These are phyloP conservation scores for Oryzaephilus surinamensis DNA, from an alignment of 1,140 invertebrate genomes.

Conservation along the genomic window DNA sequence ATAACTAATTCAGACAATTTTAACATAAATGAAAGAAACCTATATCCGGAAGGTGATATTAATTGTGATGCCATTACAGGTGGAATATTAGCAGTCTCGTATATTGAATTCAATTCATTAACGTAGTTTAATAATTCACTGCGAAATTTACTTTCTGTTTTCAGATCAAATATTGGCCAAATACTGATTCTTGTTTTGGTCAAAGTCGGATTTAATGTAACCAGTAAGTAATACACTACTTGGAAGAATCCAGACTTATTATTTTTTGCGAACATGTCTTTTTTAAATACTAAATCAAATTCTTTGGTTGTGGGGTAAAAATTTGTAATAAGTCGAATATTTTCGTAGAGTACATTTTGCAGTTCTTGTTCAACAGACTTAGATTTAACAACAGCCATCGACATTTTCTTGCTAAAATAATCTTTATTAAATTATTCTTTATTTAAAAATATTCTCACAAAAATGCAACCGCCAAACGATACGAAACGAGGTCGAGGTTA, in stretches of 20 bases:
- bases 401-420: no score
- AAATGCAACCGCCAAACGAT: no score
- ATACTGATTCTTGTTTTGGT: constrained; percentile 22
- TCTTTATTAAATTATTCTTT: no score
- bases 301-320: no score
- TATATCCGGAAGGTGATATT: constrained; percentile 25
- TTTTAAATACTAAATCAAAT: no score
- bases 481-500: no score
- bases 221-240: constrained; percentile 25
- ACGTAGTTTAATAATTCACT: constrained; percentile 23
- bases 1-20: constrained; percentile 26
- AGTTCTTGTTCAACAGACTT: no score
- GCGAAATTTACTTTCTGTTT: constrained; percentile 25
- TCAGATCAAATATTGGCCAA: constrained; percentile 23
- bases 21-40: constrained; percentile 26
- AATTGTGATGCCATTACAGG: constrained; percentile 25
- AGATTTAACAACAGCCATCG: no score
- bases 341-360: no score
- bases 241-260: constrained; percentile 30
- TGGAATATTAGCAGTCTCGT: constrained; percentile 23
- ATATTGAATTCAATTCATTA: constrained; percentile 23
- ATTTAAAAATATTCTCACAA: no score
- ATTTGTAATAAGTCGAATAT: no score
- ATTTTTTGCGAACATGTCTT: constrained; percentile 33
- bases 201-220: constrained; percentile 18